Percentiles rank a stretch among this genome's conserved stretches.
These are phyloP conservation scores for Centrocercus urophasianus DNA, from an alignment of 2,113 vertebrate species.

Conservation along the genomic window DNA sequence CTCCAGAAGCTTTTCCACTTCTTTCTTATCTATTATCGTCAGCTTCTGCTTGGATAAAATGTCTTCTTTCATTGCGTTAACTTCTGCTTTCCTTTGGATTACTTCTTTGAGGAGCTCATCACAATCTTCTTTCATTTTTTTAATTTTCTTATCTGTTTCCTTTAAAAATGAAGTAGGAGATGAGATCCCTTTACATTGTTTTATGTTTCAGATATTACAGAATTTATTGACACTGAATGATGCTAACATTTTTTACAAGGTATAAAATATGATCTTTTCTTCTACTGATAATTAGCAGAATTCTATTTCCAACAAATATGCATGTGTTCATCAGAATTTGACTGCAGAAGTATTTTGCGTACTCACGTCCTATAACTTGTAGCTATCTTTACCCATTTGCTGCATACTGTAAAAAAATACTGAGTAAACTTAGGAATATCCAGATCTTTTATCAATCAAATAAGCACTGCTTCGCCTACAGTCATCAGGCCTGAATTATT, in stretches of 20 bases:
- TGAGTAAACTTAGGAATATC: not conserved
- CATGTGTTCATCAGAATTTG: not conserved
- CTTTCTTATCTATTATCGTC: slow-evolving; percentile 78
- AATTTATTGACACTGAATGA: not conserved
- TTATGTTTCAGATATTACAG: not conserved
- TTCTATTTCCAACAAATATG: not conserved
- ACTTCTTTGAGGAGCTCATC: slow-evolving; percentile 88
- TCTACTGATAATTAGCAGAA: not conserved
- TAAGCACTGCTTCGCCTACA: not conserved
- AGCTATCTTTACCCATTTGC: not conserved
- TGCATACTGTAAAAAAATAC: not conserved
- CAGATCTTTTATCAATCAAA: not conserved
- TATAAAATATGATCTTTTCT: not conserved
- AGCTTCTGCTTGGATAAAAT: slow-evolving; percentile 77
- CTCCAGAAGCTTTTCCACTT: slow-evolving; percentile 79
- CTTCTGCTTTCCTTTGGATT: slow-evolving; percentile 82
- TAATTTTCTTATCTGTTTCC: slow-evolving; percentile 80
- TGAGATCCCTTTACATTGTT: not conserved
- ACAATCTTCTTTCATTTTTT: slow-evolving; percentile 80
- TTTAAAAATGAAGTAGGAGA: slow-evolving; percentile 66
- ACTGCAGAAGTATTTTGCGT: not conserved
- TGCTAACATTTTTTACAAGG: not conserved
- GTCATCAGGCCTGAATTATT: not conserved
- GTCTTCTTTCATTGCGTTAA: slow-evolving; percentile 84
- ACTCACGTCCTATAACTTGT: not conserved